These are phyloP conservation scores for Pycnonotus jocosus DNA, from an alignment of 2,113 vertebrate species.

Conservation along the genomic window DNA sequence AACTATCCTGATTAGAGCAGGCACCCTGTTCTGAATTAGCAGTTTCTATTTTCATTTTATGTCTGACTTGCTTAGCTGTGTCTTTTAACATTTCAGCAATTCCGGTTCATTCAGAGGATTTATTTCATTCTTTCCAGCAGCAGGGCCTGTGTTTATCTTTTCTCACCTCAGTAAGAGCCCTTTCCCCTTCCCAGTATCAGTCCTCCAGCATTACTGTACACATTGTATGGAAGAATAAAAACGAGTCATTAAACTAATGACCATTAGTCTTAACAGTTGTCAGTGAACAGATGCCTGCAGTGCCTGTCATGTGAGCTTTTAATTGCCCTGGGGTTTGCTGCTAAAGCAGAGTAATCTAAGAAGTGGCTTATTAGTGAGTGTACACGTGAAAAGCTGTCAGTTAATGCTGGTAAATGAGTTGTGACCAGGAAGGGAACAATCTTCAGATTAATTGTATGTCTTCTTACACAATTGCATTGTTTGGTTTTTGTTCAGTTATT, in stretches of 20 bases:
- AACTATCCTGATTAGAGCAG: not conserved
- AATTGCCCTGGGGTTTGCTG: not conserved
- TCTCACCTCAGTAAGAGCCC: conserved; percentile 30
- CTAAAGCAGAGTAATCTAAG: not conserved
- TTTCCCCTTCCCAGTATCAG: conserved; percentile 14
- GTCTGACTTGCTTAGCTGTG: not conserved
- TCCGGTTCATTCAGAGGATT: conserved; percentile 10
- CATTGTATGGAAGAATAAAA: not conserved
- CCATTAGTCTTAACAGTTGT: conserved; percentile 13
- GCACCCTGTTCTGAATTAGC: not conserved
- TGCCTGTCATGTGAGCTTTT: not conserved
- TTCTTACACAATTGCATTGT: not conserved
- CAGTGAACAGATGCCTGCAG: conserved; percentile 13
- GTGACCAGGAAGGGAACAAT: not conserved
- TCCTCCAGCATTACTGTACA: not conserved
- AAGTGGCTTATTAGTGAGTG: not conserved
- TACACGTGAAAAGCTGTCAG: not conserved
- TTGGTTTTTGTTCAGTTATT: not conserved
- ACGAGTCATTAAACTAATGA: conserved; percentile 21
- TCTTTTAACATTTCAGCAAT: conserved; percentile 31
- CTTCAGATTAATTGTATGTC: not conserved
- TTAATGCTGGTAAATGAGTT: not conserved
- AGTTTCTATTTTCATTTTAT: conserved; percentile 1
- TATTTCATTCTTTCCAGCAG: conserved; percentile 31
- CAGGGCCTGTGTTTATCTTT: conserved; percentile 46